Evolutionary conservation across 2,113 vertebrate genomes (phyloP), one percentile per base, ranked within the genome.

Genomic region (Phalacrocorax carbo): DNA sequence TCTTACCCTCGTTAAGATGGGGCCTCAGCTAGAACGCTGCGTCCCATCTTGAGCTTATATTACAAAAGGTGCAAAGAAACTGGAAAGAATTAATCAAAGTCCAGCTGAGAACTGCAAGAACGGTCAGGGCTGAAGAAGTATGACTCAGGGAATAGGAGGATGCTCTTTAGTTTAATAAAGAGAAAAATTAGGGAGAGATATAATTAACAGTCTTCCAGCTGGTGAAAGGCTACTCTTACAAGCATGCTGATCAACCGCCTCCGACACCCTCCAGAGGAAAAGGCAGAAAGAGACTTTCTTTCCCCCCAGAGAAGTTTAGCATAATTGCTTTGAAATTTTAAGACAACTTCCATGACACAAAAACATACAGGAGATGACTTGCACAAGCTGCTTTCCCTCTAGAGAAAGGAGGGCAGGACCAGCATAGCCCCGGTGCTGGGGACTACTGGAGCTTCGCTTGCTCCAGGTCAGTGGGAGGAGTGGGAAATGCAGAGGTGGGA

Each of bases 1-100:
- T 29, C n/a, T 25, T 36, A 44, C 22, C 14, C 16, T 26, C 0
- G 0, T 3, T 16, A 26, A 38, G 36, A 30, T 2, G 21, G 8
- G 29, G 18, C 26, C 44, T 38, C 30, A 64, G 38, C 18, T 68
- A n/a, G 60, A 46, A 21, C 2, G 10, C 46, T 23, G 8, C 23
- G 32, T 3, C n/a, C 48, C 8, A 1, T 19, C 38, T 46, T 36
- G 58, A 70, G 15, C 20, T 82, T 23, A 2, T 5, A 7, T 11
- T 38, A 4, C 22, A 51, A 51, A 30, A 34, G 8, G 3, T 17
- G 4, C 5, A 57, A 76, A 68, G 26, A 72, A 68, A 13, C 30
- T 18, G 14, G 13, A 55, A 70, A 55, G 13, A 44, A 76, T 27
- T 70, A 15, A 64, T 36, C 13, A 5, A 51, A 84, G 4, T 52